Conservation (phyloP, 30 jellyfish, hydroid and myxozoan species). For the Hydra vulgaris region DNA sequence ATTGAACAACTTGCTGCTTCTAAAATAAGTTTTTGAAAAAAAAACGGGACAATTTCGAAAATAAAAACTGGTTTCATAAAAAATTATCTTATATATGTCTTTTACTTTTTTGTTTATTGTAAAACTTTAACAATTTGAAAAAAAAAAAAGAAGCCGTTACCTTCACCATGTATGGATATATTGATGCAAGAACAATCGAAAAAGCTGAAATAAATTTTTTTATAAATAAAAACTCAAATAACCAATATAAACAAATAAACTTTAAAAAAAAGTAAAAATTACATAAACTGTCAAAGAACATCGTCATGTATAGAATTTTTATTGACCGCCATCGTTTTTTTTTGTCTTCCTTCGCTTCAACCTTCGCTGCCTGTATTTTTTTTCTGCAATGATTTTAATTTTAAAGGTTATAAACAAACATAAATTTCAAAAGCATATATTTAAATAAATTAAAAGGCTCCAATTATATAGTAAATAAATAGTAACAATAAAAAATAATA, state of each 20-base stretch:
- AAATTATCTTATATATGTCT: background rate
- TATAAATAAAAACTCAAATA: background rate
- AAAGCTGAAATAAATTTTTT: conserved; percentile 31
- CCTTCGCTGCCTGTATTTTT: background rate
- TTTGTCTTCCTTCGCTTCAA: conserved; percentile 10
- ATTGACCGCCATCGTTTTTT: conserved; percentile 55
- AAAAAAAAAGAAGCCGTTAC: conserved; percentile 20
- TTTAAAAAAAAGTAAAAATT: no score
- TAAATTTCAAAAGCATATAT: no score
- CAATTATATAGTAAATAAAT: no score
- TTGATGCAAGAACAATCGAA: conserved; percentile 62
- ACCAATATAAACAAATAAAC: no score
- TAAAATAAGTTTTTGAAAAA: no score
- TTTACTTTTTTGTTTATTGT: background rate
- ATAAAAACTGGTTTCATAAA: no score
- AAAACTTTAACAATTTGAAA: background rate
- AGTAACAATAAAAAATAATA: no score
- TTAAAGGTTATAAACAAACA: no score
- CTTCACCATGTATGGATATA: conserved; percentile 63
- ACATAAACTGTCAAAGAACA: conserved; percentile 43
- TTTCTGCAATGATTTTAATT: no score
- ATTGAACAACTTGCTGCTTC: no score
- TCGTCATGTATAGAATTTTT: conserved; percentile 30
- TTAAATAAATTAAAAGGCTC: no score
- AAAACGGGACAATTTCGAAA: no score